phyloP scores from a whole-genome alignment of 2,113 vertebrate genomes.

The Thinocorus orbignyianus region DNA sequence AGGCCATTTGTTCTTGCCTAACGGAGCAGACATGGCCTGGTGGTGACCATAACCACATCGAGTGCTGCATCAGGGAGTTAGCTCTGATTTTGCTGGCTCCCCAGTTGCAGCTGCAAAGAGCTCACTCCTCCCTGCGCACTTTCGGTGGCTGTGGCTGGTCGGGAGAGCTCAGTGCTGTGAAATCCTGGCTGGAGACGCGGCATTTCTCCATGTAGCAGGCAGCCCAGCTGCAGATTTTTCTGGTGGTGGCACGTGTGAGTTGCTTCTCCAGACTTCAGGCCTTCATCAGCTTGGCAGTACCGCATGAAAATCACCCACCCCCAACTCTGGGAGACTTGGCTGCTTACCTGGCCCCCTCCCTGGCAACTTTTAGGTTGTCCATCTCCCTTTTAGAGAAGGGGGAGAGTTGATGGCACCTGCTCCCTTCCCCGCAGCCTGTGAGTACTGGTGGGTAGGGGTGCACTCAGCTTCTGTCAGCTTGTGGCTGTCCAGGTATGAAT shows the following conservation, averaged over 20 bases:
- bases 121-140: background rate
- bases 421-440: background rate
- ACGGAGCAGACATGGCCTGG: background rate
- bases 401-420: background rate
- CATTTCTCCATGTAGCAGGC: background rate
- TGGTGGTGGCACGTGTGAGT: accelerated
- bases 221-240: background rate
- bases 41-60: background rate
- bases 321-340: background rate
- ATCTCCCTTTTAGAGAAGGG: background rate
- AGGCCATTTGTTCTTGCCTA: background rate
- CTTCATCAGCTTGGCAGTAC: background rate
- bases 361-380: background rate
- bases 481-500: background rate
- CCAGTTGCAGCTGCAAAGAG: background rate
- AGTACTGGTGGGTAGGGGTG: background rate
- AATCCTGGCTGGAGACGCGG: accelerated
- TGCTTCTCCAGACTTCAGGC: background rate
- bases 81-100: background rate
- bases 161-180: background rate
- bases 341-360: background rate
- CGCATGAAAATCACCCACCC: background rate
- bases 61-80: background rate
- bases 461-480: background rate
- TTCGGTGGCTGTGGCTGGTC: background rate